Percentiles rank a stretch among this genome's conserved stretches.
phyloP scores from a whole-genome alignment of 2,888 invertebrate species.

The Achlya flavicornis region DNA sequence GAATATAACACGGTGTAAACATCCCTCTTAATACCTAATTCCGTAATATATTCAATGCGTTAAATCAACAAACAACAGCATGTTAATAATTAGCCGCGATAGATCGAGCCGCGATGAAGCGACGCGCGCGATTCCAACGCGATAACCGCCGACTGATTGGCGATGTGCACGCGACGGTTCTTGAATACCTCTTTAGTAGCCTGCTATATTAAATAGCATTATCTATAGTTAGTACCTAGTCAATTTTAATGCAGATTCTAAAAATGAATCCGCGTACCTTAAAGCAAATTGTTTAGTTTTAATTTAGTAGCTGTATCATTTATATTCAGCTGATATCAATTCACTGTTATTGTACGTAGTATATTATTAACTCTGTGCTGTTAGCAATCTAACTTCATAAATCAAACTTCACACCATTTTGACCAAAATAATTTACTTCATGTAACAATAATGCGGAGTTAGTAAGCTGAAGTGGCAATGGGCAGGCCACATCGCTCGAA shows the following conservation, averaged over 20 bases:
- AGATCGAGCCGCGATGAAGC: constrained; percentile 31
- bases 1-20: neutral
- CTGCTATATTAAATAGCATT: constrained; percentile 2
- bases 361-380: too few species aligned
- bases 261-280: neutral
- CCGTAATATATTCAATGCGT: constrained; percentile 5
- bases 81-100: constrained; percentile 14
- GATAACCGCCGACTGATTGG: constrained; percentile 27
- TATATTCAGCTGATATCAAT: too few species aligned
- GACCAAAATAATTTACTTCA: too few species aligned
- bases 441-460: too few species aligned
- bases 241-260: too few species aligned
- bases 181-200: constrained; percentile 5
- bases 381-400: too few species aligned
- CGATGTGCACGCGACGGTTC: constrained; percentile 28
- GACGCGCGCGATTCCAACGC: constrained; percentile 31
- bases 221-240: too few species aligned
- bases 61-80: constrained; percentile 16
- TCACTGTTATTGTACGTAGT: too few species aligned
- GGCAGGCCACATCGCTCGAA: too few species aligned
- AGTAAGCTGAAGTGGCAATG: too few species aligned
- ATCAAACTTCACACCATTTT: too few species aligned
- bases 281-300: neutral
- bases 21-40: neutral
- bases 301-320: too few species aligned